A percentile compares a stretch with the other conserved stretches of the same genome.
These are phyloP conservation scores for Drosophila nigritarsus DNA, from an alignment of 2,888 invertebrate genomes.

Conservation along the genomic window DNA sequence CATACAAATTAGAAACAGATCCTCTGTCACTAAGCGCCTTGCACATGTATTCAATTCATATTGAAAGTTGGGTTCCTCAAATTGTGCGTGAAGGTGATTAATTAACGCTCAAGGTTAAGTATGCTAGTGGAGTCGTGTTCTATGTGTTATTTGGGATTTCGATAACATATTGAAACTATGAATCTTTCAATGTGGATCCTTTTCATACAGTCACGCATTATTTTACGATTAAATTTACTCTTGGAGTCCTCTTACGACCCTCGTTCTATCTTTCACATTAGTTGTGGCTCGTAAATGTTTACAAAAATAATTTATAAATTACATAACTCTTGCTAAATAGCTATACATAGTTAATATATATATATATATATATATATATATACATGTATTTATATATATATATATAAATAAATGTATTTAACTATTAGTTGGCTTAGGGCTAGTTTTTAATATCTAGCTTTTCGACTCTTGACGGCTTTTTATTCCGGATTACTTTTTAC, in stretches of 20 bases:
- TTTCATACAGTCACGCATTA: constrained; percentile 40
- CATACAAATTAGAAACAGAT: constrained; percentile 11
- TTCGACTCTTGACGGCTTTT: constrained; percentile 22
- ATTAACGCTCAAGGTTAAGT: neutral
- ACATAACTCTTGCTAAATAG: constrained; percentile 68
- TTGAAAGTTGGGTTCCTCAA: neutral
- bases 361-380: constrained; percentile 16
- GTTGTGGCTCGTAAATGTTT: constrained; percentile 70
- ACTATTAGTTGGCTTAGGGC: constrained; percentile 36
- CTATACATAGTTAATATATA: constrained; percentile 33
- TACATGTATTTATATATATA: constrained; percentile 7
- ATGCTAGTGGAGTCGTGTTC: neutral
- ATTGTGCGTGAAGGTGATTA: neutral
- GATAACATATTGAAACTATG: constrained; percentile 23
- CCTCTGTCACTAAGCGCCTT: constrained; percentile 14
- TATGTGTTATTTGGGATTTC: neutral
- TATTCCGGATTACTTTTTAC: constrained; percentile 39
- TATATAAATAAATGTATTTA: constrained; percentile 30
- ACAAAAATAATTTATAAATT: constrained; percentile 80
- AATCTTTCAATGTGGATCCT: constrained; percentile 3
- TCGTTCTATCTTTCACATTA: constrained; percentile 36
- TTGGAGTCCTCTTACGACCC: constrained; percentile 15
- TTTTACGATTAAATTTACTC: constrained; percentile 33
- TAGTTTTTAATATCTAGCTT: constrained; percentile 20
- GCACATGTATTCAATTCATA: constrained; percentile 4